Base-by-base conservation (phyloP, 2,113 vertebrate genomes). In the Canis aureus region DNA sequence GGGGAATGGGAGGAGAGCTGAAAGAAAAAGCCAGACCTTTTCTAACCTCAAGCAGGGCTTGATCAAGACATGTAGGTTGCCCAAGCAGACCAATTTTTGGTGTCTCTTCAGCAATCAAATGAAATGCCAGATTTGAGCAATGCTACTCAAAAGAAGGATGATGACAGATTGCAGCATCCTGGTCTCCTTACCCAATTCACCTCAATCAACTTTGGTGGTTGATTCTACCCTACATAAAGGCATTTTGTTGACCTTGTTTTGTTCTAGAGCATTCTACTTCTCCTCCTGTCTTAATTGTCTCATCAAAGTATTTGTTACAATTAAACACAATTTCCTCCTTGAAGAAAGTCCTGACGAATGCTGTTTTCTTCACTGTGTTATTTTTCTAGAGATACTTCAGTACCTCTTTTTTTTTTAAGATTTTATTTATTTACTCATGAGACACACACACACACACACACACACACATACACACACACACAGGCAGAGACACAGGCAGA, bases 21-120 rank as follows among this genome's bases (percentile, higher is more conserved):
- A 91, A 78, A 87, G 69, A 79, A 79, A 86, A 90, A 95, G 29
- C 20, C 53, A 89, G 53, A 83, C 5, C 11, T 84, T 95, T 84
- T 88, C 22, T 62, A 87, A 59, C 49, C 43, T 66, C 71, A 74
- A 94, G 79, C 55, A 94, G 64, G 22, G 22, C 38, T 84, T 81
- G 60, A 73, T 49, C 66, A 89, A 95, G 49, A 76, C 25, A 49
- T 49, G 51, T 27, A 17, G 27, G 51, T 79, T 20, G 27, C 35
- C 19, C 25, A 60, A 27, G 27, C 19, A 71, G 74, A 78, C 35
- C 60, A 35, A 57, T 59, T 15, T 74, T 57, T 12, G 11, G 4
- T 62, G 25, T 62, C 23, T 25, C 49, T 92, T 96, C 51, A 53
- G 49, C 55, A 76, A 38, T 51, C 38, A 67, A 57, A 7, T 74